A percentile compares a stretch with the other conserved stretches of the same genome.
phyloP scores from a whole-genome alignment of 2,113 vertebrate genomes.

The Macaca fascicularis region DNA sequence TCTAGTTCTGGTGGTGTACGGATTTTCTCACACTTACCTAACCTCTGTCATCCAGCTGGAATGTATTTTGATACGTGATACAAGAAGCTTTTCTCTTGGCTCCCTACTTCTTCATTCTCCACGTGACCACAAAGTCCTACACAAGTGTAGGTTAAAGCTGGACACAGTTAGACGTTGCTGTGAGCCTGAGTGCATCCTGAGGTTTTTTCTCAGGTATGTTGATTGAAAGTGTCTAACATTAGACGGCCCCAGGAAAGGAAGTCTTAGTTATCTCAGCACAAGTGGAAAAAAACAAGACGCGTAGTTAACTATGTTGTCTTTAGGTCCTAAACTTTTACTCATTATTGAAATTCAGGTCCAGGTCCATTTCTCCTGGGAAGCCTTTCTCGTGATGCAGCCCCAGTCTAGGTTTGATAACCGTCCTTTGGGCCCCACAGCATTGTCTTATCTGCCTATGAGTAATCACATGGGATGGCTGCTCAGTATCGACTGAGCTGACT shows the following conservation, averaged over 20 bases:
- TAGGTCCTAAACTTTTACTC: neutral
- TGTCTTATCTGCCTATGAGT: accelerated
- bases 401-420: neutral
- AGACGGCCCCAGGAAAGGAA: neutral
- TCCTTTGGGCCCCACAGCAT: too few relatives aligned
- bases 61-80: neutral
- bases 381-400: too few relatives aligned
- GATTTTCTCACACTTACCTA: neutral
- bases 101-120: neutral
- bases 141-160: neutral
- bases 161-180: accelerated
- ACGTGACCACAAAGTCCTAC: accelerated
- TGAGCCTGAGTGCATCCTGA: neutral
- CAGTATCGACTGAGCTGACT: neutral
- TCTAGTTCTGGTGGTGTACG: neutral
- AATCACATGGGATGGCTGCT: accelerated
- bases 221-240: neutral
- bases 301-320: neutral
- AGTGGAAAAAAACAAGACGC: neutral
- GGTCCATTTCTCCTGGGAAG: neutral
- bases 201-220: neutral
- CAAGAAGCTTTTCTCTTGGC: neutral
- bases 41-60: neutral
- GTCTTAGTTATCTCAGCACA: neutral
- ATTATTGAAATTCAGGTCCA: accelerated